phyloP scores from a whole-genome alignment of 2,797 vertebrate genomes.

The Megaceryle alcyon region DNA sequence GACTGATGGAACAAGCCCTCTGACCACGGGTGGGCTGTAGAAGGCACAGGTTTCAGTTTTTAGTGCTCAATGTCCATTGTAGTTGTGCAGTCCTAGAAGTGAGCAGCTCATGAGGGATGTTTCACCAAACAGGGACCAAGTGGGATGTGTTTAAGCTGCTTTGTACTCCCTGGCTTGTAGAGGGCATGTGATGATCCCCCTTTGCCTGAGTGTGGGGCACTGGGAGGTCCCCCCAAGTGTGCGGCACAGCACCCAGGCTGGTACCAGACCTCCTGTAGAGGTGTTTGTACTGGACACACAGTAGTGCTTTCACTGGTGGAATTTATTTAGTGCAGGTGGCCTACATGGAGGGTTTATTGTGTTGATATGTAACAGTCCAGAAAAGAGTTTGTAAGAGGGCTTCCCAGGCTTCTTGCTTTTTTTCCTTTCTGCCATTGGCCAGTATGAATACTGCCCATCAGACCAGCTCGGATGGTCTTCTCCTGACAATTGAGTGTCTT shows the following conservation, averaged over 20 bases:
- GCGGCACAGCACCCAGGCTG: rapidly evolving
- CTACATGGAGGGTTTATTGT: neutral
- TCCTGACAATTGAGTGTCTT: neutral
- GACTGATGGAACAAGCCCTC: neutral
- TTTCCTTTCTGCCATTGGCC: neutral
- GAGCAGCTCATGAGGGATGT: neutral
- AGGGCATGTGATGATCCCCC: neutral
- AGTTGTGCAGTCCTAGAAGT: neutral
- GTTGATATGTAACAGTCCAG: neutral
- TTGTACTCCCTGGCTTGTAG: neutral
- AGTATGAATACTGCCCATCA: no score
- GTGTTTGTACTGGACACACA: no score
- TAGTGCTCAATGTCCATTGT: neutral
- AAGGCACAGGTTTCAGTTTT: neutral
- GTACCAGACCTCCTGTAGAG: neutral
- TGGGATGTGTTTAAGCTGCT: neutral
- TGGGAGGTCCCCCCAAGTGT: neutral
- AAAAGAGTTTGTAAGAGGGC: neutral
- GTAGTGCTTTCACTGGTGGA: neutral
- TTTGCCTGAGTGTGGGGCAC: neutral
- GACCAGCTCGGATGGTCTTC: no score
- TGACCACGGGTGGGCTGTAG: rapidly evolving
- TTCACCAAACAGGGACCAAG: neutral
- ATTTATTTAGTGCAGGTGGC: neutral
- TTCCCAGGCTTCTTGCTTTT: neutral